phyloP scores from a whole-genome alignment of 2,888 invertebrate genomes.

The Apeira syringaria region DNA sequence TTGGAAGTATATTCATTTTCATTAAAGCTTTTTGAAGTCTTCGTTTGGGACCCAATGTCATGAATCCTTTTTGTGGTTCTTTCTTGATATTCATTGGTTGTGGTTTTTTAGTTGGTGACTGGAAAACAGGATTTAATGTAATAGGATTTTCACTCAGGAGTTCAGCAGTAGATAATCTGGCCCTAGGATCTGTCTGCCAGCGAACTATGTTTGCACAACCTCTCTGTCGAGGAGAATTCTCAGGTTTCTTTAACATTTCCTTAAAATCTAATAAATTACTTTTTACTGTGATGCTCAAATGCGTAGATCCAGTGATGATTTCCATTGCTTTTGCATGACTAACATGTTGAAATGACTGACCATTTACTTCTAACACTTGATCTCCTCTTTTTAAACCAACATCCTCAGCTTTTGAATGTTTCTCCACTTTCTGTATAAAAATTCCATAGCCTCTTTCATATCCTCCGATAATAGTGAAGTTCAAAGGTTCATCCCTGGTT shows the following conservation, averaged over 20 bases:
- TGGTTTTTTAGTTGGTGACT: slow-evolving; percentile 80
- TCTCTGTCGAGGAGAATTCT: slow-evolving; percentile 91
- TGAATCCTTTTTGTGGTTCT: slow-evolving; percentile 90
- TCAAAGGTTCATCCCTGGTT: slow-evolving; percentile 95
- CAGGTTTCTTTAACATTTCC: slow-evolving; percentile 87
- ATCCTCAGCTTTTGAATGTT: slow-evolving; percentile 96
- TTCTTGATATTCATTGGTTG: slow-evolving; percentile 84
- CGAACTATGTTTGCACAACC: slow-evolving; percentile 86
- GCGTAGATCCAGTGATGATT: slow-evolving; percentile 96
- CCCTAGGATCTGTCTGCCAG: slow-evolving; percentile 87
- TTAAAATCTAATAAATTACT: slow-evolving; percentile 96
- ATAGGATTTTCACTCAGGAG: slow-evolving; percentile 79
- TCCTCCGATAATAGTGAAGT: slow-evolving; percentile 97
- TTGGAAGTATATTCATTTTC: slow-evolving; percentile 95
- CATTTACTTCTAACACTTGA: slow-evolving; percentile 99
- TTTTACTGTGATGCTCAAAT: slow-evolving; percentile 97
- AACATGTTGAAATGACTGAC: slow-evolving; percentile 97
- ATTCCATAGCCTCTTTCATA: slow-evolving; percentile 96
- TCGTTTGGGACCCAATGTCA: slow-evolving; percentile 94
- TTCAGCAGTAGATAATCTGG: slow-evolving; percentile 92
- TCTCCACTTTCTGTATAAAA: slow-evolving; percentile 97
- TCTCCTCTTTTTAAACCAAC: slow-evolving; percentile 98
- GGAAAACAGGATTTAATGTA: slow-evolving; percentile 74
- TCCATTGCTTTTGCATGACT: slow-evolving; percentile 96
- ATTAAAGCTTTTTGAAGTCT: slow-evolving; percentile 92